Conservation (phyloP, 2,797 vertebrate genomes). For the Eulemur mongoz region DNA sequence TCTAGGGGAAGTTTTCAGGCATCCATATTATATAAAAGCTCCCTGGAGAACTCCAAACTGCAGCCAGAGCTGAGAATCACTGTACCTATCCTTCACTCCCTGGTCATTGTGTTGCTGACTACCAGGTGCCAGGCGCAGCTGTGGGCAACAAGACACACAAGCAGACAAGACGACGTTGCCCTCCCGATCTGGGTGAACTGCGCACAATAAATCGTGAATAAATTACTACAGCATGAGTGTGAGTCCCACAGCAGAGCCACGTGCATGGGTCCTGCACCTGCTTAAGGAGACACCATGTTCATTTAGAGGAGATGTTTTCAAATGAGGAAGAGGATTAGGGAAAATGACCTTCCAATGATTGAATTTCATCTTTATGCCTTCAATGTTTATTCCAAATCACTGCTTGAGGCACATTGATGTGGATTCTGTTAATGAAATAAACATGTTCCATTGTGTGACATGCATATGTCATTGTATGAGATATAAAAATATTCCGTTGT, state of each 20-base stretch:
- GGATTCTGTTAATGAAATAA: neutral
- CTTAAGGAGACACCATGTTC: fast-evolving
- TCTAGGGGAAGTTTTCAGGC: neutral
- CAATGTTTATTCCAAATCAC: neutral
- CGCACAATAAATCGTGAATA: neutral
- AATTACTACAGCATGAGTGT: fast-evolving
- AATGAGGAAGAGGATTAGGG: neutral
- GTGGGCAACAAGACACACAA: fast-evolving
- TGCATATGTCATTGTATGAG: too few relatives aligned
- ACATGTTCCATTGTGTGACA: neutral
- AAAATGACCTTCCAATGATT: neutral
- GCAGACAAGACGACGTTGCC: fast-evolving
- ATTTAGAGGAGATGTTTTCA: neutral
- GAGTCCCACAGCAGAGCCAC: neutral
- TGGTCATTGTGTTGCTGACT: too few relatives aligned
- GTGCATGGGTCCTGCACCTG: fast-evolving
- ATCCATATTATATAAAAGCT: fast-evolving
- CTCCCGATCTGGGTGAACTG: neutral
- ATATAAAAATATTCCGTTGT: neutral
- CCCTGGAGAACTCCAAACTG: neutral
- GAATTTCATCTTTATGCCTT: too few relatives aligned
- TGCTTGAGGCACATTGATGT: fast-evolving
- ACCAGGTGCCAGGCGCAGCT: neutral
- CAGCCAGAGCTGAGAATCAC: fast-evolving
- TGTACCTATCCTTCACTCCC: fast-evolving